These are phyloP conservation scores for Rhabditoides inermis DNA, from an alignment of 2,888 invertebrate species.

Conservation along the genomic window DNA sequence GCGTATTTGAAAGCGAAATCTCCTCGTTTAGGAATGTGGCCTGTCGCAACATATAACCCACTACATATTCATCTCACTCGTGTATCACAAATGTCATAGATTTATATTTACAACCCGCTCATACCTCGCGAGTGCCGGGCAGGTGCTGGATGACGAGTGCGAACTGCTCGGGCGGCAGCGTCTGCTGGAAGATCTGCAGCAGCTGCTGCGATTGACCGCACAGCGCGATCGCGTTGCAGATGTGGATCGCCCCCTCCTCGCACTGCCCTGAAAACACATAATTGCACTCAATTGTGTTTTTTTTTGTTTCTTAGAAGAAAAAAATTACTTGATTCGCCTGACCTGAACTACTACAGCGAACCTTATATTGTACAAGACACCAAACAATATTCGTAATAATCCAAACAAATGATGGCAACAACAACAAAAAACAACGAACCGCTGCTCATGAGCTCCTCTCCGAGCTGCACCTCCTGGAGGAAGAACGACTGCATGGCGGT, in stretches of 20 bases:
- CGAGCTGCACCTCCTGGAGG: slow-evolving; percentile 75
- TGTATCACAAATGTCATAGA: too few species aligned
- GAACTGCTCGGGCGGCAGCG: slow-evolving; percentile 88
- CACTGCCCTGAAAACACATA: slow-evolving; percentile 51
- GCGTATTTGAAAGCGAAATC: too few species aligned
- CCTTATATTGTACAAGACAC: too few species aligned
- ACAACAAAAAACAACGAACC: slow-evolving; percentile 14
- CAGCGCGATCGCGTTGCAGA: slow-evolving; percentile 91
- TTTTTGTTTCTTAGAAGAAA: too few species aligned
- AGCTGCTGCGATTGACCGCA: slow-evolving; percentile 88
- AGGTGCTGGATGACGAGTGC: slow-evolving; percentile 50
- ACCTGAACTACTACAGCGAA: too few species aligned
- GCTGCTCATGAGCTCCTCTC: slow-evolving; percentile 74
- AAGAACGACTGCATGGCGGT: slow-evolving; percentile 87
- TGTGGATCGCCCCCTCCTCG: slow-evolving; percentile 82
- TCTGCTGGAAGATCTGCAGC: slow-evolving; percentile 80
- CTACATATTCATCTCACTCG: too few species aligned
- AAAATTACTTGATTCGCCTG: too few species aligned
- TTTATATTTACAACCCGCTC: too few species aligned
- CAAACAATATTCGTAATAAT: background rate
- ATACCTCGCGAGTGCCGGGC: slow-evolving; percentile 32
- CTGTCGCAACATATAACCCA: too few species aligned
- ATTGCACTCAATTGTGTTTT: too few species aligned
- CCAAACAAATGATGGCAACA: background rate
- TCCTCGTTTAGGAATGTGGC: too few species aligned